Base-by-base conservation (phyloP, 2,797 vertebrate species). In the Aplochiton taeniatus region DNA sequence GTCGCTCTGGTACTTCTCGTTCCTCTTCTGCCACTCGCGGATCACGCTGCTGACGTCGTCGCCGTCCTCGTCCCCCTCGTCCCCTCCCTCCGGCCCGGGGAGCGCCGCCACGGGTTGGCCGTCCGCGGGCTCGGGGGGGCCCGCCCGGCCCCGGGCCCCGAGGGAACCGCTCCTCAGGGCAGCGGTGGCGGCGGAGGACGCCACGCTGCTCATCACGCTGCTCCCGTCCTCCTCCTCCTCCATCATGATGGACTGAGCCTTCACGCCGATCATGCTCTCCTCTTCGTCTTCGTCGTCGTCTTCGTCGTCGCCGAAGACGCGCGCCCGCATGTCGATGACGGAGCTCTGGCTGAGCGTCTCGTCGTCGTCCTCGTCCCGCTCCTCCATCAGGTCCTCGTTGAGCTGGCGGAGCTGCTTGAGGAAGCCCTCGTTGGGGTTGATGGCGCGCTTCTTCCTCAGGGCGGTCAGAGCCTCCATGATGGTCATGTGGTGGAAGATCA, bases 401-500 rank as follows among this genome's bases (percentile, higher is more conserved):
- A 99, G 88, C 48, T 95, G 91, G 3, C 97, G 88, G 18, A 99
- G 92, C 88, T 99, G 98, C 88, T 94, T 96, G 59, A 99, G 85
- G 87, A 99, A 99, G 63, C 95, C 95, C 0, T 97, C 96, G 0
- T 99, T 99, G 75, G 98, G 97, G 83, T 90, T 92, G 87, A 99
- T 92, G 72, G 96, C 84, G 0, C 98, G 93, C 63, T 96, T 97
- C 77, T 92, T 95, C 61, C 96, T 91, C 52, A 99, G 77, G 0
- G 95, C 89, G 66, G 92, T 93, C 76, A 99, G 75, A 0, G 97
- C 95, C 68, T 99, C 95, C 87, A 96, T 90, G 76, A 99, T 72
- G 19, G 87, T 91, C 96, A 97, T 95, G 81, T 94, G 91, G 70
- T 99, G 98, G 88, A 98, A 99, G 80, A 97, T 98, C 98, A 99